Conservation (phyloP, 1,140 invertebrate genomes). For the Drosophila ananassae region DNA sequence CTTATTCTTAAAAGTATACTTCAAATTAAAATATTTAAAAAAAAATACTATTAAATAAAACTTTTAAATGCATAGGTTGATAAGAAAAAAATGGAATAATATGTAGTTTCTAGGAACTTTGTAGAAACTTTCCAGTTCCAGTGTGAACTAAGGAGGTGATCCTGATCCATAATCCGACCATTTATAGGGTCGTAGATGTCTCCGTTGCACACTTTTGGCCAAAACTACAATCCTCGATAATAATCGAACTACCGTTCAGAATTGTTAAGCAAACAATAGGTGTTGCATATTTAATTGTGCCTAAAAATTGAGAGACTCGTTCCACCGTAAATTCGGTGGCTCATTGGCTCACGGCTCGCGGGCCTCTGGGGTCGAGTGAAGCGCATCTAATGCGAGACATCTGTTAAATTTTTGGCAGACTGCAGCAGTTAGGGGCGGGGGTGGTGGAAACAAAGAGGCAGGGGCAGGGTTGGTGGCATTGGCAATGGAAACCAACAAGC, state of each 20-base stretch:
- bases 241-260: neutral
- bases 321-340: conserved; percentile 25
- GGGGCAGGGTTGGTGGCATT: conserved; percentile 4
- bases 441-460: neutral
- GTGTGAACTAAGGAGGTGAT: too few relatives aligned
- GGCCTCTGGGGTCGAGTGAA: conserved; percentile 72
- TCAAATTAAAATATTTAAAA: too few relatives aligned
- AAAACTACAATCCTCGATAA: too few relatives aligned
- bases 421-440: conserved; percentile 18
- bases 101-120: too few relatives aligned
- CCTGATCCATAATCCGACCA: too few relatives aligned
- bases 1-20: too few relatives aligned
- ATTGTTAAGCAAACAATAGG: neutral
- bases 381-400: conserved; percentile 80
- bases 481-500: conserved; percentile 34
- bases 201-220: too few relatives aligned
- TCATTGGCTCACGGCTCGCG: conserved; percentile 40
- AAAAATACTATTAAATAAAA: too few relatives aligned
- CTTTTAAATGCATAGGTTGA: too few relatives aligned
- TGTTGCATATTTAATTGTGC: neutral
- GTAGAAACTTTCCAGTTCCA: too few relatives aligned
- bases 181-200: too few relatives aligned
- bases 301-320: neutral
- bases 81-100: too few relatives aligned
- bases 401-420: conserved; percentile 76